Conservation (phyloP, 2,113 vertebrate genomes). For the Entomyzon cyanotis region DNA sequence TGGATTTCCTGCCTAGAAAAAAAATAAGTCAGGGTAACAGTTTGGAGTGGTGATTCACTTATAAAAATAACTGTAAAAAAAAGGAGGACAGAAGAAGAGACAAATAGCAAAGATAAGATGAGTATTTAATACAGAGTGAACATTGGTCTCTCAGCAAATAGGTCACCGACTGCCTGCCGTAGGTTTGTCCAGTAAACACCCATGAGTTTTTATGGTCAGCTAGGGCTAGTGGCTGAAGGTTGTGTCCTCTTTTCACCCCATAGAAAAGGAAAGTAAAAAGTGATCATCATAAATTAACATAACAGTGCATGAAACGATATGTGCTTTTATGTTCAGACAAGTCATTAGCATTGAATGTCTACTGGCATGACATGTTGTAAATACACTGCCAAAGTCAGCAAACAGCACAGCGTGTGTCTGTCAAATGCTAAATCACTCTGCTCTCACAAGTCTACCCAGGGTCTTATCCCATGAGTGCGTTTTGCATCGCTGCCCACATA, state of each 20-base stretch:
- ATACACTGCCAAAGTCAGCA: background rate
- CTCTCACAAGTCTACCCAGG: background rate
- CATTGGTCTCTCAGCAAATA: background rate
- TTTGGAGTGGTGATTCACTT: background rate
- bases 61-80: background rate
- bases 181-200: background rate
- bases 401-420: accelerated
- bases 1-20: background rate
- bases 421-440: background rate
- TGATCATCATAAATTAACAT: background rate
- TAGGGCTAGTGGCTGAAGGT: background rate
- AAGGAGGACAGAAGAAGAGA: background rate
- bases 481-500: background rate
- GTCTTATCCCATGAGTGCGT: background rate
- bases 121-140: background rate
- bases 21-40: background rate
- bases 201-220: background rate
- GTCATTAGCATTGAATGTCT: background rate
- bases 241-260: background rate
- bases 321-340: background rate
- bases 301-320: background rate
- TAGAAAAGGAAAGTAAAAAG: background rate
- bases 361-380: background rate
- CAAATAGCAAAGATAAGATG: background rate
- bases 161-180: background rate